Evolutionary conservation across 2,113 vertebrate species (phyloP).

Genomic region (Corythaixoides concolor): DNA sequence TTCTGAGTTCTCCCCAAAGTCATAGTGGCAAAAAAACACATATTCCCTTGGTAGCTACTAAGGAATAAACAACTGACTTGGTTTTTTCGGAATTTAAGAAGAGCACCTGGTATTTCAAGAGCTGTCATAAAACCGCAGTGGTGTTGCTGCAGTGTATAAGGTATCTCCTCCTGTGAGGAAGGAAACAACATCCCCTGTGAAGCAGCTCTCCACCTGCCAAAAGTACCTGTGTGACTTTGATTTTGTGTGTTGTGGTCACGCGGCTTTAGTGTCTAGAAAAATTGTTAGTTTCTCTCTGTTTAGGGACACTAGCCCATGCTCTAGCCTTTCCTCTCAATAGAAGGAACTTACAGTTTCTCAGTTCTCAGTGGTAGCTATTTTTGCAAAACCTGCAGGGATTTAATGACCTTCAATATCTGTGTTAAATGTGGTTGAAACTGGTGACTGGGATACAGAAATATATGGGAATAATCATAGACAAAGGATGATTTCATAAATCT

Average conservation of each 20-base stretch:
- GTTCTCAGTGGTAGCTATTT: background rate
- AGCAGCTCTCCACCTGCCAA: background rate
- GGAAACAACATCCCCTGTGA: background rate
- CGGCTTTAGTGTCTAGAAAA: background rate
- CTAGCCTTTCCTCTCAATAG: background rate
- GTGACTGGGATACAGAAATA: fast-evolving
- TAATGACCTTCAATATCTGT: background rate
- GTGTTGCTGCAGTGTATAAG: background rate
- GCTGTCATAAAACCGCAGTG: background rate
- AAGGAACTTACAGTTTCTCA: background rate
- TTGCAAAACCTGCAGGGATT: background rate
- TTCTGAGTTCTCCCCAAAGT: background rate
- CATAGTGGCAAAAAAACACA: fast-evolving
- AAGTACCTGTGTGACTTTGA: background rate
- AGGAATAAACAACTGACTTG: background rate
- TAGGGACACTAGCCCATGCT: background rate
- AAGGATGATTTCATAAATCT: background rate
- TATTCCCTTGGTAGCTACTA: background rate
- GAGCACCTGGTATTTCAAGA: background rate
- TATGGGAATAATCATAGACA: background rate
- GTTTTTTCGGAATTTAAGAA: background rate
- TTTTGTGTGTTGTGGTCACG: background rate
- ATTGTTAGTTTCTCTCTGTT: fast-evolving
- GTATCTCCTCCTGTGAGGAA: background rate
- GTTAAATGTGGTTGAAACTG: background rate